These are phyloP conservation scores for Octopus sinensis DNA, from an alignment of 1,140 invertebrate genomes.

Conservation along the genomic window DNA sequence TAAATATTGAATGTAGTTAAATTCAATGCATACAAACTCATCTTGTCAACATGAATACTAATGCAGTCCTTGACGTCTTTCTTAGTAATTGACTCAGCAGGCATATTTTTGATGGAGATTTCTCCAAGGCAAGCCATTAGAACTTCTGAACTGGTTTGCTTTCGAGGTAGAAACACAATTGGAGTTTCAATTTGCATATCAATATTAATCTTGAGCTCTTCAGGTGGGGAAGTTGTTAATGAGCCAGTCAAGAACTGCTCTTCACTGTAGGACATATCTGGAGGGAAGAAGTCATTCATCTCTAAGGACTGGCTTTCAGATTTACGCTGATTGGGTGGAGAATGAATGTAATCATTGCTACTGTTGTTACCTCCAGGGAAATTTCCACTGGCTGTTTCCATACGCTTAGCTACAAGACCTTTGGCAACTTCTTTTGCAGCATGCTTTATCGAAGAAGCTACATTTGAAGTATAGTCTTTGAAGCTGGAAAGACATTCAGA, in stretches of 20 bases:
- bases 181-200: constrained; percentile 83
- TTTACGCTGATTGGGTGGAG: not conserved
- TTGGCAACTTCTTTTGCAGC: constrained; percentile 92
- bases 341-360: not conserved
- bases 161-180: constrained; percentile 80
- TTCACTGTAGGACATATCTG: constrained; percentile 3
- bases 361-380: too few relatives aligned
- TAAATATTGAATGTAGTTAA: constrained; percentile 33
- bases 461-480: constrained; percentile 69
- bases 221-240: constrained; percentile 6
- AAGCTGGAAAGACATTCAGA: constrained; percentile 75
- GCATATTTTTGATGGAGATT: constrained; percentile 67
- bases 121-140: constrained; percentile 90
- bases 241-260: constrained; percentile 4
- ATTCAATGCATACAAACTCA: constrained; percentile 82
- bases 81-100: constrained; percentile 1
- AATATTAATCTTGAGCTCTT: constrained; percentile 46
- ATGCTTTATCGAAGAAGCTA: constrained; percentile 76
- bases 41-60: constrained; percentile 73
- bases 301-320: not conserved
- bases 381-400: not conserved
- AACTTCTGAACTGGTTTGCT: constrained; percentile 75
- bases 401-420: constrained; percentile 67
- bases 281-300: not conserved
- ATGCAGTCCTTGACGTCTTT: constrained; percentile 32